A percentile compares a stretch with the other conserved stretches of the same genome.
phyloP scores from a whole-genome alignment of 2,888 invertebrate species.

The Argyra leucocephala region DNA sequence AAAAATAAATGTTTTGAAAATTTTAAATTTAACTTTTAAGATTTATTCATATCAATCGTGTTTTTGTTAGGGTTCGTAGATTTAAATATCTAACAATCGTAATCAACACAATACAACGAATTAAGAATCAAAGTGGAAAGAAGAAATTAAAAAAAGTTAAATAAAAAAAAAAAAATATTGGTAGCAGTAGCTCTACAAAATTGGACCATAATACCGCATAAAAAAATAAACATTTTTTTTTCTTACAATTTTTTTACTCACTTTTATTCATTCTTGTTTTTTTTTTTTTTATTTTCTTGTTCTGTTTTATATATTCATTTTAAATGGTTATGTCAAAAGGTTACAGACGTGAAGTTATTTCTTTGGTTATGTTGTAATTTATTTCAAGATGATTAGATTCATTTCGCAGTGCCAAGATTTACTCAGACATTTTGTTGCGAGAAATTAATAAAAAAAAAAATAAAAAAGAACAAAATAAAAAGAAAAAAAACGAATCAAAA shows the following conservation, averaged over 20 bases:
- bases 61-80: too few species aligned
- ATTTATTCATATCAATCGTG: too few species aligned
- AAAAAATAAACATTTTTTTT: neutral
- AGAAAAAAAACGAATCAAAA: neutral
- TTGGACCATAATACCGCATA: neutral
- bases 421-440: neutral
- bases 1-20: too few species aligned
- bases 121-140: too few species aligned
- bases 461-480: neutral
- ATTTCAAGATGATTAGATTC: slow-evolving; percentile 6
- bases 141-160: too few species aligned
- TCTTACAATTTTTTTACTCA: neutral
- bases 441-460: neutral
- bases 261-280: neutral
- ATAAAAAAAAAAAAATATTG: neutral
- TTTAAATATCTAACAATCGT: too few species aligned
- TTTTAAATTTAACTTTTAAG: too few species aligned
- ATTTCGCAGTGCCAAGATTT: neutral
- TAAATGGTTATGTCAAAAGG: slow-evolving; percentile 8
- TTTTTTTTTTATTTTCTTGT: neutral
- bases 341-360: slow-evolving; percentile 10
- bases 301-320: neutral
- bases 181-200: neutral
- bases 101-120: too few species aligned
- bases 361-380: slow-evolving; percentile 1